Conservation (phyloP, 2,888 invertebrate genomes). For the Synergus laeviventris region DNA sequence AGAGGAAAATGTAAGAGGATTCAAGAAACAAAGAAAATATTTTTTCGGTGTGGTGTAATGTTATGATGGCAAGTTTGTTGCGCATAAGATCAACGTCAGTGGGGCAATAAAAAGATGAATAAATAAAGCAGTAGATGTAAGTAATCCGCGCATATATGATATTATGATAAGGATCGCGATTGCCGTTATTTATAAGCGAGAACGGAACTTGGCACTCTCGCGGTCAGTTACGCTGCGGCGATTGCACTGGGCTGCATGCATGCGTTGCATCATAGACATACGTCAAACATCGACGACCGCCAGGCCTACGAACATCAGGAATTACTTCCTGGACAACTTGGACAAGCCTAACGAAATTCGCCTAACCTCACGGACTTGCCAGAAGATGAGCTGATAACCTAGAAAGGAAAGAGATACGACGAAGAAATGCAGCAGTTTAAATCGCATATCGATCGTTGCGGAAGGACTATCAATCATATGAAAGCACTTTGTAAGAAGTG, state of each 20-base stretch:
- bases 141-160: neutral
- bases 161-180: conserved; percentile 26
- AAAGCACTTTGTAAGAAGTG: neutral
- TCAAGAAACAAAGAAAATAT: no score
- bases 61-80: neutral
- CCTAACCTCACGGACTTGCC: conserved; percentile 9
- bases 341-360: conserved; percentile 19
- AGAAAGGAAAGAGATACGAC: neutral
- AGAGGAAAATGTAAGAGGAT: no score
- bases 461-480: conserved; percentile 16
- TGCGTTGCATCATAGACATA: conserved; percentile 41
- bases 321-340: conserved; percentile 23
- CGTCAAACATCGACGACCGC: conserved; percentile 32
- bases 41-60: neutral
- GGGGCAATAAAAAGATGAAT: neutral
- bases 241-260: conserved; percentile 51
- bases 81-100: neutral
- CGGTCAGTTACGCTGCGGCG: conserved; percentile 52
- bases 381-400: conserved; percentile 36
- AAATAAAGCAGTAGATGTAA: conserved; percentile 8
- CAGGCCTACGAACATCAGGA: conserved; percentile 17
- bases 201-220: conserved; percentile 52
- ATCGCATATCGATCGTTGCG: conserved; percentile 13
- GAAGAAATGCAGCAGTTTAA: conserved; percentile 9
- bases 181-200: conserved; percentile 40